Percentiles rank a stretch among this genome's conserved stretches.
phyloP scores from a whole-genome alignment of 2,888 invertebrate species.

The Quadriops clusia region DNA sequence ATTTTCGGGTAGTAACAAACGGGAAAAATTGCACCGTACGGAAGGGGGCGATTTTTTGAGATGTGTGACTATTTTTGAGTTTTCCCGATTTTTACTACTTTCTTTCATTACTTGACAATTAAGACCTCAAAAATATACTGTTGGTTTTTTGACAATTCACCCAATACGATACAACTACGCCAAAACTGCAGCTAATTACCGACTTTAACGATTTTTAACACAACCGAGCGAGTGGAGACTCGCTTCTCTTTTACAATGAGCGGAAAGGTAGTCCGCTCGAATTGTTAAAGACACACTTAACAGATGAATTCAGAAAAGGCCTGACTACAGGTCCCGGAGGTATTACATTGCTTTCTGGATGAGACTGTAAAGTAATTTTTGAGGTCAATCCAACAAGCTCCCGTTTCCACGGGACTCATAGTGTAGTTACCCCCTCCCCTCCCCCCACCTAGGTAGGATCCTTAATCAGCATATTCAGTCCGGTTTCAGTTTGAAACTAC shows the following conservation, averaged over 20 bases:
- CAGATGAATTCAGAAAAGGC: slow-evolving; percentile 39
- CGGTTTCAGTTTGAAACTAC: slow-evolving; percentile 15
- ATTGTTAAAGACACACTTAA: slow-evolving; percentile 36
- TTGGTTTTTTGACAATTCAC: slow-evolving; percentile 39
- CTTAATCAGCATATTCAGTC: slow-evolving; percentile 26
- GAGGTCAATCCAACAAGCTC: slow-evolving; percentile 36
- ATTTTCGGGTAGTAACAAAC: slow-evolving; percentile 18
- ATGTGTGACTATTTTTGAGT: no score
- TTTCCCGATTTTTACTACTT: no score
- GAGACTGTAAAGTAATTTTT: slow-evolving; percentile 41
- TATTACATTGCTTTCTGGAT: slow-evolving; percentile 39
- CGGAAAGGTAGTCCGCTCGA: slow-evolving; percentile 23
- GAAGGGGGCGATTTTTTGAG: no score
- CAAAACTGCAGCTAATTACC: slow-evolving; percentile 13
- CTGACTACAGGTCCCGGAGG: slow-evolving; percentile 33
- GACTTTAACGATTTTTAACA: slow-evolving; percentile 7
- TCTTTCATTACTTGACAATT: no score
- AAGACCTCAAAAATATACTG: slow-evolving; percentile 40
- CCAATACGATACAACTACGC: slow-evolving; percentile 14
- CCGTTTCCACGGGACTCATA: slow-evolving; percentile 25
- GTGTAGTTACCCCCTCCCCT: slow-evolving; percentile 30
- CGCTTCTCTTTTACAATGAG: no score
- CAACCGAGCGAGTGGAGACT: slow-evolving; percentile 3
- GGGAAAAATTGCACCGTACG: no score
- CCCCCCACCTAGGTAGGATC: slow-evolving; percentile 33